Evolutionary conservation across 1,140 invertebrate genomes (phyloP).

Genomic region (Cotesia chilonis): DNA sequence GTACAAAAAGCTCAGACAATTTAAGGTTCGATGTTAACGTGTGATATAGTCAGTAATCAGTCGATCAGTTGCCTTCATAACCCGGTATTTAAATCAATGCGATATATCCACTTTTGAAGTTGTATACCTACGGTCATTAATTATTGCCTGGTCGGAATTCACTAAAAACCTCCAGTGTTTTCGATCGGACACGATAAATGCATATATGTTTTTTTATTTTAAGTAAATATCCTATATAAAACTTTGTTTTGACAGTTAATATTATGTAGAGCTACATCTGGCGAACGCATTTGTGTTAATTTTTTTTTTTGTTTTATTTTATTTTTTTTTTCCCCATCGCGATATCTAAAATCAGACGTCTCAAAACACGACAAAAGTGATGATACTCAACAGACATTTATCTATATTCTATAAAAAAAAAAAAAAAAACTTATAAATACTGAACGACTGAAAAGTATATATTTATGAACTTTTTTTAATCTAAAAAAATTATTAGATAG

Average conservation of each 20-base stretch:
- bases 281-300: neutral
- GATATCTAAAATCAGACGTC: constrained; percentile 33
- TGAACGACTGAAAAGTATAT: neutral
- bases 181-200: constrained; percentile 42
- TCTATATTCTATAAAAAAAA: constrained; percentile 18
- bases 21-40: constrained; percentile 19
- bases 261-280: constrained; percentile 21
- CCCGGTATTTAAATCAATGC: constrained; percentile 51
- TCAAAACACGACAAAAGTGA: constrained; percentile 20
- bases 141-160: constrained; percentile 23
- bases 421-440: neutral
- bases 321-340: constrained; percentile 14
- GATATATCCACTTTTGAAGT: constrained; percentile 1
- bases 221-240: constrained; percentile 17
- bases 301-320: constrained; percentile 12
- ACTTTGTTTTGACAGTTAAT: neutral
- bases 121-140: constrained; percentile 21
- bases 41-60: constrained; percentile 41
- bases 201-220: constrained; percentile 24
- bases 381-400: constrained; percentile 35
- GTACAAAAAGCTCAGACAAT: constrained; percentile 29
- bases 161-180: constrained; percentile 38
- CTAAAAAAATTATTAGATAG: too few species aligned
- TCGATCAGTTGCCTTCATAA: constrained; percentile 43
- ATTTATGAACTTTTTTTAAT: neutral